Percentiles rank a stretch among this genome's conserved stretches.
These are phyloP conservation scores for Belonocnema kinseyi DNA, from an alignment of 1,140 invertebrate genomes.

Conservation along the genomic window DNA sequence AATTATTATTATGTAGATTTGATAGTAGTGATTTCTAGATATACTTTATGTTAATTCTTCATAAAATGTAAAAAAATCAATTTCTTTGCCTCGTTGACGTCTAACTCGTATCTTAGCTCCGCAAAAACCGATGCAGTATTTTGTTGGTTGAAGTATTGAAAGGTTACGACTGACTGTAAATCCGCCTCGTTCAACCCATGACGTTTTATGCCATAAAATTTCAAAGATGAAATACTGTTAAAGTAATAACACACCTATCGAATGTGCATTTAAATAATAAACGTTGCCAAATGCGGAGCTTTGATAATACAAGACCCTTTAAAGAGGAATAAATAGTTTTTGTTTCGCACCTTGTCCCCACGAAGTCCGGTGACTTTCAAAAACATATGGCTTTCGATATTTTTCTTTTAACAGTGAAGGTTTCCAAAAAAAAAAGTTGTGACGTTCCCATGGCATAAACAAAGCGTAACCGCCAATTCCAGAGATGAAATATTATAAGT, in stretches of 20 bases:
- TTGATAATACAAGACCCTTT: not conserved
- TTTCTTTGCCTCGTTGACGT: not conserved
- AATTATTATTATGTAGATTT: no score
- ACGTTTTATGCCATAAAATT: conserved; percentile 76
- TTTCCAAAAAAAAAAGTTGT: conserved; percentile 28
- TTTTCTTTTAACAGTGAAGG: not conserved
- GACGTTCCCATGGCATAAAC: conserved; percentile 76
- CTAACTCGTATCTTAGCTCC: not conserved
- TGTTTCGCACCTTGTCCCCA: not conserved
- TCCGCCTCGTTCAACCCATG: conserved; percentile 53
- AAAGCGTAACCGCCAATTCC: conserved; percentile 76
- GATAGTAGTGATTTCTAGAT: no score
- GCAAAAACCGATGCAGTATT: conserved; percentile 8
- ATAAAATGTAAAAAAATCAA: no score
- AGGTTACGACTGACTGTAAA: conserved; percentile 20
- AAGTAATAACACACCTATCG: conserved; percentile 75
- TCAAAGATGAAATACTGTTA: conserved; percentile 77
- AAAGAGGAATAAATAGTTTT: not conserved
- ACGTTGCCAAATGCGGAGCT: not conserved
- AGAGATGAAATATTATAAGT: conserved; percentile 77
- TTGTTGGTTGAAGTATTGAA: conserved; percentile 16
- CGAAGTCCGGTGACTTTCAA: not conserved
- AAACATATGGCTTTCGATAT: not conserved
- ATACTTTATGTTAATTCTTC: no score
- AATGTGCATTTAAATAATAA: conserved; percentile 44